Conservation (phyloP, 1,140 invertebrate species). For the Cydia fagiglandana region DNA sequence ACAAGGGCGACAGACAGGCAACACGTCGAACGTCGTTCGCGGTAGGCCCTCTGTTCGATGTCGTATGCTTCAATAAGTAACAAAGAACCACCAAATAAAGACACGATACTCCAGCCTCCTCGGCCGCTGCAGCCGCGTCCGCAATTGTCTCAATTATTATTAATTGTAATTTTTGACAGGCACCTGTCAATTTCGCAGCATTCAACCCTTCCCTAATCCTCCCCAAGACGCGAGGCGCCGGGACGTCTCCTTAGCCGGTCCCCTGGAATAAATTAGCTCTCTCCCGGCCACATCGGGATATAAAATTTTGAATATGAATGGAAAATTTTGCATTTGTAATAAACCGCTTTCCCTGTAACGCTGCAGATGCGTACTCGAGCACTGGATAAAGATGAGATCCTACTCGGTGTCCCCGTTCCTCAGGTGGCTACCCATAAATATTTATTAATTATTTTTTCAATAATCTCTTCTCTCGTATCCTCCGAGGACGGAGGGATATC, state of each 20-base stretch:
- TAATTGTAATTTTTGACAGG: constrained; percentile 79
- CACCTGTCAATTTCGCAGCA: constrained; percentile 76
- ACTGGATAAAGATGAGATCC: constrained; percentile 71
- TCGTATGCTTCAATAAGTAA: constrained; percentile 1
- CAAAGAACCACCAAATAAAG: constrained; percentile 18
- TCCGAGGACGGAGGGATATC: constrained; percentile 74
- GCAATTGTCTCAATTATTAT: constrained; percentile 75
- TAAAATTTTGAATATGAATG: constrained; percentile 94
- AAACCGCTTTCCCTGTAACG: constrained; percentile 77
- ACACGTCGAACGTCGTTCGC: too few species aligned
- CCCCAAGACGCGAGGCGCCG: constrained; percentile 68
- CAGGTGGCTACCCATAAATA: constrained; percentile 77
- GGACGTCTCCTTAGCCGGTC: constrained; percentile 68
- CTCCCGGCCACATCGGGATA: constrained; percentile 84
- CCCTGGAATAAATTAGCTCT: constrained; percentile 83
- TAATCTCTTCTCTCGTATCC: constrained; percentile 75
- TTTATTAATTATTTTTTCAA: constrained; percentile 80
- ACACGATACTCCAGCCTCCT: constrained; percentile 34
- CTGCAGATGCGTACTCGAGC: constrained; percentile 71
- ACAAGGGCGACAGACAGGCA: too few species aligned
- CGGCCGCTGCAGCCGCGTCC: constrained; percentile 44
- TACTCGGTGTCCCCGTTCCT: constrained; percentile 59
- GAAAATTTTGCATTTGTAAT: constrained; percentile 91
- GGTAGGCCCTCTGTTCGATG: too few species aligned
- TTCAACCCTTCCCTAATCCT: constrained; percentile 76